Evolutionary conservation across 2,888 invertebrate species (phyloP), one percentile per base, ranked within the genome.

Genomic region (Mamestra brassicae): DNA sequence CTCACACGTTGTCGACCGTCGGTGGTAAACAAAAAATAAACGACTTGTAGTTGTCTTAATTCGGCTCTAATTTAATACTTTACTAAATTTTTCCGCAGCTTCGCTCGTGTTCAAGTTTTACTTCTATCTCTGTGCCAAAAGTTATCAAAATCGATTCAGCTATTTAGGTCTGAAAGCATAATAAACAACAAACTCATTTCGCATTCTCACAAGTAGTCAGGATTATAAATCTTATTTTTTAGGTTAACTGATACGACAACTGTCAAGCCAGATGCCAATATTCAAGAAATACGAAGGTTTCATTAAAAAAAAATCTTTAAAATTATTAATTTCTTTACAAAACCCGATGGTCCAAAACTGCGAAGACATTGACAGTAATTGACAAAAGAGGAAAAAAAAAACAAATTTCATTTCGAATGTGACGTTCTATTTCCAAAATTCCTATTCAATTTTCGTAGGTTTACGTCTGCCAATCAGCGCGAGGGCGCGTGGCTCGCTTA

Each of bases 401-500:
- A 13, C 15, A 36, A 11, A 76, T 57, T 71, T 52, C 15, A 76
- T 57, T 71, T 52, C 42, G 38, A 81, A 81, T 69, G 45, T 69
- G 65, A 71, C 63, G 63, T 83, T 87, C 87, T 67, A 84, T 81
- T 86, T 86, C 62, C 64, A 70, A 86, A 80, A 85, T 83, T 81
- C 76, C 71, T 79, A 78, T 86, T 85, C 84, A 79, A 81, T 87
- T 87, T 87, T 87, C 76, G 81, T 85, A 87, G 85, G 85, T 88
- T 89, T 88, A 85, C 87, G 88, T 87, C 92, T 92, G 93, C 93
- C 95, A 95, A 95, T 95, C 94, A 93, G 92, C 86, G 91, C 90
- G 89, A 85, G 85, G 91, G 91, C 90, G 91, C 89, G 90, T 90
- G 89, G 87, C 88, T 89, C 89, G 90, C 91, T 91, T 93, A 94